phyloP scores from a whole-genome alignment of 2,888 invertebrate genomes.

The Helobdella robusta region DNA sequence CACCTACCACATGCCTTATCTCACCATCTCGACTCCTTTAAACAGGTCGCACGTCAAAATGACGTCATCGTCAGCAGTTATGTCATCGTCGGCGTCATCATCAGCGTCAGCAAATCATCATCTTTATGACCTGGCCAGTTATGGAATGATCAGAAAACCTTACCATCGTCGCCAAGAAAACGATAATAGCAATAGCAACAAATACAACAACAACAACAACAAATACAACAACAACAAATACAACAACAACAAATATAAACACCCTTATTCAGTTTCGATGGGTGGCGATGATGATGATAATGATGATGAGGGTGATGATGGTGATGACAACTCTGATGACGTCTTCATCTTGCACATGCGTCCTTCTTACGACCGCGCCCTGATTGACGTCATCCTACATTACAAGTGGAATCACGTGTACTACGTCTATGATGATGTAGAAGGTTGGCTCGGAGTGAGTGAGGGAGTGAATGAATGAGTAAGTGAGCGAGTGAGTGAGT shows the following conservation, averaged over 20 bases:
- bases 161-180: too few species aligned
- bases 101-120: neutral
- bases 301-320: neutral
- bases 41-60: slow-evolving; percentile 9
- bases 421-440: slow-evolving; percentile 70
- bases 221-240: too few species aligned
- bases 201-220: too few species aligned
- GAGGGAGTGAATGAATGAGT: neutral
- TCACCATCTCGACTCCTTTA: slow-evolving; percentile 29
- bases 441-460: slow-evolving; percentile 28
- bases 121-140: neutral
- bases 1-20: slow-evolving; percentile 34
- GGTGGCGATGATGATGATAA: too few species aligned
- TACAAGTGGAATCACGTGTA: slow-evolving; percentile 83
- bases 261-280: too few species aligned
- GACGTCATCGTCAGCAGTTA: neutral
- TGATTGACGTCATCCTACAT: slow-evolving; percentile 83
- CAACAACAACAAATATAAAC: too few species aligned
- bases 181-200: too few species aligned
- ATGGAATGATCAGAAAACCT: too few species aligned
- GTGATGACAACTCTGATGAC: slow-evolving; percentile 17
- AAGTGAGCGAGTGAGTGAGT: neutral
- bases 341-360: slow-evolving; percentile 57
- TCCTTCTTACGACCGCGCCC: slow-evolving; percentile 86
- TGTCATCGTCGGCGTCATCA: neutral